A percentile compares a stretch with the other conserved stretches of the same genome.
Evolutionary conservation across 2,888 invertebrate species (phyloP).

Genomic region (Drosophila conformis): DNA sequence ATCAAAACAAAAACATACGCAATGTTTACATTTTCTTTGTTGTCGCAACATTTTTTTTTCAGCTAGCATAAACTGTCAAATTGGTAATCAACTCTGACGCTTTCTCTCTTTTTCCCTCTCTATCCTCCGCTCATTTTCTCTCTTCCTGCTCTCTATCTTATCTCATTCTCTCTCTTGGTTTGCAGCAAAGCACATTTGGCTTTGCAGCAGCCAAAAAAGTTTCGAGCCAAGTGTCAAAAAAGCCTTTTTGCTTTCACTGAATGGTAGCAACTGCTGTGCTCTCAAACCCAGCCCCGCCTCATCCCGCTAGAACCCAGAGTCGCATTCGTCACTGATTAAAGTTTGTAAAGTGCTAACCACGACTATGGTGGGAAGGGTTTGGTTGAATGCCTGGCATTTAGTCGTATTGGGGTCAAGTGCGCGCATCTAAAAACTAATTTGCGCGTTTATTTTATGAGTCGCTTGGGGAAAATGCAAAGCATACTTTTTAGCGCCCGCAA

Average conservation of each 20-base stretch:
- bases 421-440: constrained; percentile 61
- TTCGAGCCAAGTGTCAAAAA: constrained; percentile 50
- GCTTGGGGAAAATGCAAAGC: constrained; percentile 60
- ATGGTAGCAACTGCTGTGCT: constrained; percentile 29
- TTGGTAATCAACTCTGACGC: constrained; percentile 59
- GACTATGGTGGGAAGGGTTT: constrained; percentile 4
- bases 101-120: constrained; percentile 17
- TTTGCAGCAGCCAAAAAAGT: constrained; percentile 61
- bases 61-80: constrained; percentile 61
- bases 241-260: constrained; percentile 51
- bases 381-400: constrained; percentile 19
- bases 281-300: not conserved
- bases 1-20: constrained; percentile 74
- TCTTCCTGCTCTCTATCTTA: not conserved
- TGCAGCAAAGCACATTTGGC: constrained; percentile 64
- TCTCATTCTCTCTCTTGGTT: constrained; percentile 26
- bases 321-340: constrained; percentile 50
- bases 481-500: constrained; percentile 44
- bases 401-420: constrained; percentile 70
- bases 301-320: not conserved
- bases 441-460: constrained; percentile 52
- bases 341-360: constrained; percentile 41
- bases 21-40: constrained; percentile 78
- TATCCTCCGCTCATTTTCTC: constrained; percentile 7
- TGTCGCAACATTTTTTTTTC: constrained; percentile 62